These are phyloP conservation scores for Eulemur coronatus DNA, from an alignment of 2,797 vertebrate genomes.

Conservation along the genomic window DNA sequence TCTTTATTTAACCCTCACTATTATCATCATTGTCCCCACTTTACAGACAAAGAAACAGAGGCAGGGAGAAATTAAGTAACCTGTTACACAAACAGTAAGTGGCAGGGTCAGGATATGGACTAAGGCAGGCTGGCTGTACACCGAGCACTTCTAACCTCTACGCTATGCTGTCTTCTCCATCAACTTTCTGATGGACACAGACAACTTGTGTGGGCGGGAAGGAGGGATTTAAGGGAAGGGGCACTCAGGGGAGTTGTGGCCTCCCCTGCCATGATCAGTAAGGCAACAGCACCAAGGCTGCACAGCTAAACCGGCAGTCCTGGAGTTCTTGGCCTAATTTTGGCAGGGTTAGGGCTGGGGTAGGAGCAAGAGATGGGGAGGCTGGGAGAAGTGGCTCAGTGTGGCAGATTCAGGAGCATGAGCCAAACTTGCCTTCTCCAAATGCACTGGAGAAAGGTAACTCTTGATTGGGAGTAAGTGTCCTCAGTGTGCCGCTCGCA, in stretches of 20 bases:
- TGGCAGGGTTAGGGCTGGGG: background rate
- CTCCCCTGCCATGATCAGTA: background rate
- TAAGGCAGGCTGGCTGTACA: background rate
- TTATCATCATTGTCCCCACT: background rate
- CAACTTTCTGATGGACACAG: background rate
- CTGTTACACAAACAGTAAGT: background rate
- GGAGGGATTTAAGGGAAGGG: background rate
- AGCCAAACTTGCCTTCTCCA: background rate
- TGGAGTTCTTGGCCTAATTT: background rate
- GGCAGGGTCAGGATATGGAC: background rate
- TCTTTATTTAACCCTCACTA: background rate
- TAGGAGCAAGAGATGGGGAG: background rate
- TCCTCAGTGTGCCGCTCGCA: background rate
- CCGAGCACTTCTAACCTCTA: background rate
- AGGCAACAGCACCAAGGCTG: no score
- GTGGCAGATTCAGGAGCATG: background rate
- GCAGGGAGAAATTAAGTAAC: background rate
- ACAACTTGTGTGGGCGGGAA: background rate
- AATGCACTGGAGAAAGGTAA: background rate
- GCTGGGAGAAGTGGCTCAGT: background rate
- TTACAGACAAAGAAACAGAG: background rate
- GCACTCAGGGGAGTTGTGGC: no score
- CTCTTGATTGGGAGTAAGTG: background rate
- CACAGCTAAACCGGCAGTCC: background rate
- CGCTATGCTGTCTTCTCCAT: background rate